Evolutionary conservation across 2,888 invertebrate genomes (phyloP).

Genomic region (Byasa hedistus): DNA sequence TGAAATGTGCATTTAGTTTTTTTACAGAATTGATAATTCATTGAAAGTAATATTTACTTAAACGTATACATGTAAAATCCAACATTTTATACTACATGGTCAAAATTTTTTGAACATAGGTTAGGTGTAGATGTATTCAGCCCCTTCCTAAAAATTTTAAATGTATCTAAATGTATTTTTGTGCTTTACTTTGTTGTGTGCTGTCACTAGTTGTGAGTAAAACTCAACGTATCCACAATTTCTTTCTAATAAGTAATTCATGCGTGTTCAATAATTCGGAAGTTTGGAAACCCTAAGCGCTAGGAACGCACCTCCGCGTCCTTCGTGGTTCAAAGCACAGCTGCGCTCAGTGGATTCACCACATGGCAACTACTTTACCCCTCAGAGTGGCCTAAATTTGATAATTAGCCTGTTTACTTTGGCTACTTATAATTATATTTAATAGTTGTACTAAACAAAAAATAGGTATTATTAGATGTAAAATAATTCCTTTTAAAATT

Average conservation of each 20-base stretch:
- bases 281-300: conserved; percentile 19
- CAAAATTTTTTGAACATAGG: too few species aligned
- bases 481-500: neutral
- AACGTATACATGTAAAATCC: too few species aligned
- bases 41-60: too few species aligned
- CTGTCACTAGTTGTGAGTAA: too few species aligned
- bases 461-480: neutral
- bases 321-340: conserved; percentile 25
- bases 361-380: conserved; percentile 13
- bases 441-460: neutral
- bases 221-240: neutral
- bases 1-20: too few species aligned
- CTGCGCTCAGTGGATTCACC: conserved; percentile 11
- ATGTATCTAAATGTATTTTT: too few species aligned
- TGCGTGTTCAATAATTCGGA: conserved; percentile 13
- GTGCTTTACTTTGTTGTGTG: too few species aligned
- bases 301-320: conserved; percentile 15
- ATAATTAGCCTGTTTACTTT: too few species aligned
- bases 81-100: too few species aligned
- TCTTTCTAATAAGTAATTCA: neutral
- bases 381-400: neutral
- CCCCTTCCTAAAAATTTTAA: too few species aligned
- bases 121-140: too few species aligned
- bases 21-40: too few species aligned
- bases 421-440: neutral